Conservation (phyloP, 2,113 vertebrate species). For the Platysternon megacephalum region DNA sequence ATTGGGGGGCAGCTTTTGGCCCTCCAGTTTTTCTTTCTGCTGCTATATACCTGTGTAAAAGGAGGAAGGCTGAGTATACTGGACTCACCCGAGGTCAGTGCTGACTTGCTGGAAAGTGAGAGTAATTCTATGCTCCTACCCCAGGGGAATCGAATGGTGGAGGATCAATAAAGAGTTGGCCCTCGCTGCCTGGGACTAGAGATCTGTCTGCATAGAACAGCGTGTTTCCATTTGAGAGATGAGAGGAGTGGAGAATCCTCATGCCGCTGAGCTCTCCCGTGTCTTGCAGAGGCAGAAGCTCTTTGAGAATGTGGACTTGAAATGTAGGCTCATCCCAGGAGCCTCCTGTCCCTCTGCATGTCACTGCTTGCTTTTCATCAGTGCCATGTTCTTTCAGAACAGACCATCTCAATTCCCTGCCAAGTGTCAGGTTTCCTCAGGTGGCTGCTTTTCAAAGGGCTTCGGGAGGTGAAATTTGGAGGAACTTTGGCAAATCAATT, state of each 20-base stretch:
- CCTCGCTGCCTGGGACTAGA: neutral
- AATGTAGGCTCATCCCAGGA: neutral
- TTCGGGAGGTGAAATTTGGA: neutral
- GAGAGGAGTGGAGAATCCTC: neutral
- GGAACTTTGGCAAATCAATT: fast-evolving
- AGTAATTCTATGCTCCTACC: too few species aligned
- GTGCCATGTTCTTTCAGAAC: fast-evolving
- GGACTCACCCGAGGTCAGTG: neutral
- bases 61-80: neutral
- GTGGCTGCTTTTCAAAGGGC: neutral
- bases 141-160: neutral
- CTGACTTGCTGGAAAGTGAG: neutral
- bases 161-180: neutral
- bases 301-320: neutral
- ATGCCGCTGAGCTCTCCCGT: neutral
- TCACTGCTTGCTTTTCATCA: fast-evolving
- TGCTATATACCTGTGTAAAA: neutral
- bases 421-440: fast-evolving
- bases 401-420: fast-evolving
- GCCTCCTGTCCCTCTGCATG: neutral
- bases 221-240: neutral
- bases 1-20: neutral
- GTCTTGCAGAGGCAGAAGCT: neutral
- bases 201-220: neutral
- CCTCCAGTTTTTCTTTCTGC: neutral